Base-by-base conservation (phyloP, 2,888 invertebrate species). In the Nemoura dubitans region DNA sequence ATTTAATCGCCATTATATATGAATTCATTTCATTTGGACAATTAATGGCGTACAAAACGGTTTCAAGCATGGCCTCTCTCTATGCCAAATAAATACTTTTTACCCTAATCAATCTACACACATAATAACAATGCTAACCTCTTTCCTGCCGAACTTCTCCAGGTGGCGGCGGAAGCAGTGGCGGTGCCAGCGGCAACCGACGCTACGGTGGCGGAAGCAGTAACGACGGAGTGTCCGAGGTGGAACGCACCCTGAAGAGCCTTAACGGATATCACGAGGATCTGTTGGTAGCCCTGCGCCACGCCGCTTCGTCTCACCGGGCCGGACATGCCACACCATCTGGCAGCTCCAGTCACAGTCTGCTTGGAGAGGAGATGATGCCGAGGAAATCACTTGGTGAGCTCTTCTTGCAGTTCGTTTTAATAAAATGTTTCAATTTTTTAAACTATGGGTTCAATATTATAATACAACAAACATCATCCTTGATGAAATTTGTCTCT, bases 241-340 rank as follows among this genome's bases (percentile, higher is more conserved):
- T 97, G 91, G 97, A 97, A 90, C 94, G 97, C 89, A 97, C 96
- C 84, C 93, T 97, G n/a, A 96, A 96, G 93, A 96, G 96, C 88
- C 93, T 98, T 80, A 97, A 97, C 91, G 98, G 97, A 78, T 98
- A 98, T 92, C 98, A 98, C 92, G 98, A 97, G 90, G 97, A 97
- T 90, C 96, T 98, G 90, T 93, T 98, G 89, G 97, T 97, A 91
- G 97, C 97, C n/a, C 92, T 98, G 89, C 95, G 97, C 89, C 96
- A 95, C 89, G 97, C 97, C 16, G 97, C 97, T 29, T 93, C 92
- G 0, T 96, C 96, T 90, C 94, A 96, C 25, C 92, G 94, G 84
- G 92, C 93, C 83, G 92, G 92, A 80, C 26, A 16, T 6, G 93
- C 94, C 82, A 93, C 93, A 27, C 94, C 95, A 43, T 94, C 94